Percentiles rank a stretch among this genome's conserved stretches.
These are phyloP conservation scores for Callipepla squamata DNA, from an alignment of 2,113 vertebrate species.

Conservation along the genomic window DNA sequence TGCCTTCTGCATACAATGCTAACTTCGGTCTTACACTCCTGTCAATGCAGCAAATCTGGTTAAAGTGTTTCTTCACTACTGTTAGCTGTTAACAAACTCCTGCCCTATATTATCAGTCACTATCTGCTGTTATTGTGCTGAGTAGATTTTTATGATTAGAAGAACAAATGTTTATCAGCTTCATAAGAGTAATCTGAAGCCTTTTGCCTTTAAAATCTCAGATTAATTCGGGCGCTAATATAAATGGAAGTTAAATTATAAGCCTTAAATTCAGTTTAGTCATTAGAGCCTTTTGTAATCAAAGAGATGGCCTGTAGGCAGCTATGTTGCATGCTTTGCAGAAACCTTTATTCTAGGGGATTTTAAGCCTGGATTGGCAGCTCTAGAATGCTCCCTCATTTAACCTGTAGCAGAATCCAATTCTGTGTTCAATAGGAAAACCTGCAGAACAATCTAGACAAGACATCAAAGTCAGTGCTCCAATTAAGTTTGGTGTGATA, in stretches of 20 bases:
- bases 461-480: background rate
- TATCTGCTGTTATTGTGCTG: background rate
- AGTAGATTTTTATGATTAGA: background rate
- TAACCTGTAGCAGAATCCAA: background rate
- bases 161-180: background rate
- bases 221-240: conserved; percentile 59
- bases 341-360: background rate
- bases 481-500: conserved; percentile 25
- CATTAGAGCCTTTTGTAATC: conserved; percentile 55
- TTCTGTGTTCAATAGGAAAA: background rate
- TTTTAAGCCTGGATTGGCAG: background rate
- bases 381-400: background rate
- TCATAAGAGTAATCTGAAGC: conserved; percentile 41
- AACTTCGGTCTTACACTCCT: background rate
- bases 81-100: background rate
- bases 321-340: background rate
- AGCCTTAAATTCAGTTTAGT: conserved; percentile 67
- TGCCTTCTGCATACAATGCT: background rate
- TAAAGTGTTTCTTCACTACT: background rate
- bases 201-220: conserved; percentile 65
- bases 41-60: background rate
- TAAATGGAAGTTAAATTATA: conserved; percentile 60
- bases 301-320: conserved; percentile 11
- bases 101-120: background rate
- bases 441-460: background rate